Percentiles rank a stretch among this genome's conserved stretches.
These are phyloP conservation scores for Physeter macrocephalus DNA, from an alignment of 2,113 vertebrate species.

Conservation along the genomic window DNA sequence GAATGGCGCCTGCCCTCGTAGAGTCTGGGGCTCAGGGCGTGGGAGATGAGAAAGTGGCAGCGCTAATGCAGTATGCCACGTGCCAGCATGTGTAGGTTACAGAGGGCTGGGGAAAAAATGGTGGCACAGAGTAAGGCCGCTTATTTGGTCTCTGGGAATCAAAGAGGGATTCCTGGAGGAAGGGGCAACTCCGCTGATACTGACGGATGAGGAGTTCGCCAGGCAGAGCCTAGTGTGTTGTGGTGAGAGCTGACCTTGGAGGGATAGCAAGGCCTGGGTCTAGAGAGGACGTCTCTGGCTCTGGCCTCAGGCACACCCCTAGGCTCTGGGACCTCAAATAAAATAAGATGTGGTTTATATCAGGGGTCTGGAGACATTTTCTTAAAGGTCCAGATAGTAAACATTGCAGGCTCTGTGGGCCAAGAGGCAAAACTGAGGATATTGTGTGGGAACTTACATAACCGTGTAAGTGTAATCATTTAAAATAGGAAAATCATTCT, in stretches of 20 bases:
- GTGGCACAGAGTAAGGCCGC: background rate
- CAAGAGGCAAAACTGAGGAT: background rate
- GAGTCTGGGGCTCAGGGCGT: background rate
- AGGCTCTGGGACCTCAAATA: background rate
- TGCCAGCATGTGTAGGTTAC: background rate
- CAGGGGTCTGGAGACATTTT: background rate
- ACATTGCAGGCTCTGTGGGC: background rate
- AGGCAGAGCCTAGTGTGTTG: background rate
- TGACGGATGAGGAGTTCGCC: background rate
- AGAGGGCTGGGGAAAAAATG: background rate
- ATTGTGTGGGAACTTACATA: background rate
- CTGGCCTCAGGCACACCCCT: background rate
- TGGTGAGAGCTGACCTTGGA: background rate
- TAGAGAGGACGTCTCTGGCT: background rate
- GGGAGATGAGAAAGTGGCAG: background rate
- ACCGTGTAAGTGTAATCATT: background rate
- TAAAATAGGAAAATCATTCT: background rate
- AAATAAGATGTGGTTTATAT: background rate
- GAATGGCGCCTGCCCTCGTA: background rate
- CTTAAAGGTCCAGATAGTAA: background rate
- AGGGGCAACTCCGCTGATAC: background rate
- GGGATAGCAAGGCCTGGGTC: background rate
- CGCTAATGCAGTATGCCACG: background rate
- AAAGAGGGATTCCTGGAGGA: conserved; percentile 10
- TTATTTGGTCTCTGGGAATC: background rate